Base-by-base conservation (phyloP, 2,113 vertebrate species). In the Xiphorhynchus elegans region DNA sequence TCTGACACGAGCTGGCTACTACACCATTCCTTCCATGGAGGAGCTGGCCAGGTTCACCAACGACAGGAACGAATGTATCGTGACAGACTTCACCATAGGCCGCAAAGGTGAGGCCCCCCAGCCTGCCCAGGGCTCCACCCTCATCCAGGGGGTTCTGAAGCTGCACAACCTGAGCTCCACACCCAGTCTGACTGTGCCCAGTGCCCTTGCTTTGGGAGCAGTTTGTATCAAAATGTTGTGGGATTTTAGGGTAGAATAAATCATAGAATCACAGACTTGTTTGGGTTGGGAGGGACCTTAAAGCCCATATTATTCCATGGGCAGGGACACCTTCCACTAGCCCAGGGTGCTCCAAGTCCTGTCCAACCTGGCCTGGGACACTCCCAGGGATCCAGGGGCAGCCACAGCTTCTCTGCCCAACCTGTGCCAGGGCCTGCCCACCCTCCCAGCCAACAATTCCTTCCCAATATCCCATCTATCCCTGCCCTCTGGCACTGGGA, bases 1-100 rank as follows among this genome's bases (percentile, higher is more conserved):
- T 52, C 98, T 99, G 25, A 98, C 95, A 1, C 98, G 98, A 26
- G 98, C 98, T 24, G 99, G 99, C 11, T 99, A 99, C 25, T 99
- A 99, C 96, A 99, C 99, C 92, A 99, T 99, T 96, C 99, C 99
- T 0, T 98, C 98, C 24, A 97, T 99, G 99, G 99, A 99, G 26
- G 99, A 99, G 28, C 98, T 99, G 75, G 98, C 98, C 2, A 98
- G 98, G 60, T 97, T 99, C 93, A 97, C 98, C 49, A 99, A 98
- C 6, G 98, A 99, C 33, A 98, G 97, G 35, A 99, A 98, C 2
- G 98, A 99, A 9, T 99, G 99, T 37, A 25, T 99, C 4, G 98
- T 99, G 73, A 98, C 98, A 6, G 99, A 99, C 94, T 99, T 99
- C 97, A 99, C 99, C 7, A 96, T 99, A 1, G 99, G 99, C 84